These are phyloP conservation scores for Drosophila ogumai DNA, from an alignment of 1,140 invertebrate genomes.

Conservation along the genomic window DNA sequence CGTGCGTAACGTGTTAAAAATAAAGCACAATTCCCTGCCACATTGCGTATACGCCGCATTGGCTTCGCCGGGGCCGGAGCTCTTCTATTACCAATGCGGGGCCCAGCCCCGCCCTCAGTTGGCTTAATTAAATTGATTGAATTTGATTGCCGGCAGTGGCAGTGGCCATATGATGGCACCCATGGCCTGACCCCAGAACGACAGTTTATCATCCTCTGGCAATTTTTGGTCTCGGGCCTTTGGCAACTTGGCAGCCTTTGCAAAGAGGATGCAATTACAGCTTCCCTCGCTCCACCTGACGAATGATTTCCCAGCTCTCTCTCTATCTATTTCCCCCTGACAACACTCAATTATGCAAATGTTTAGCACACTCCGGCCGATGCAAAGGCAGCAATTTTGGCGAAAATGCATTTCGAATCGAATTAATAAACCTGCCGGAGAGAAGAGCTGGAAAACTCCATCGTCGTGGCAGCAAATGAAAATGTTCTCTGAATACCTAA, in stretches of 20 bases:
- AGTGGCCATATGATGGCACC: constrained; percentile 1
- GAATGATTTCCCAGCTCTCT: constrained; percentile 11
- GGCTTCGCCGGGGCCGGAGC: constrained; percentile 1
- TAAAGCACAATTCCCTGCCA: constrained; percentile 57
- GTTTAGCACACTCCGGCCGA: constrained; percentile 33
- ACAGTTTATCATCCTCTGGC: constrained; percentile 15
- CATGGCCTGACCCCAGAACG: background rate
- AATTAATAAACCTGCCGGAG: constrained; percentile 60
- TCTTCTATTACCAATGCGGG: constrained; percentile 23
- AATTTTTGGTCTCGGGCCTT: constrained; percentile 12
- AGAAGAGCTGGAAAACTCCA: constrained; percentile 2
- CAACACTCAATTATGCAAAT: constrained; percentile 68
- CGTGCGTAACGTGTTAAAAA: constrained; percentile 82
- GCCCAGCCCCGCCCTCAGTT: constrained; percentile 13
- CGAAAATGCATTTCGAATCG: constrained; percentile 75
- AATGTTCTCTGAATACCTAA: constrained; percentile 74
- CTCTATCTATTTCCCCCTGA: constrained; percentile 13
- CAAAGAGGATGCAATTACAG: constrained; percentile 43
- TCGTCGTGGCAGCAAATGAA: constrained; percentile 41
- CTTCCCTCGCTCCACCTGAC: constrained; percentile 31
- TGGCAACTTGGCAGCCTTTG: constrained; percentile 14
- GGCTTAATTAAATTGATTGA: constrained; percentile 81
- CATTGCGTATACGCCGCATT: constrained; percentile 66
- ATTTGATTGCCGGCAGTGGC: constrained; percentile 68
- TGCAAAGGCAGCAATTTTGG: constrained; percentile 62